Evolutionary conservation across 2,797 vertebrate genomes (phyloP), one percentile per base, ranked within the genome.

Genomic region (Tragelaphus eurycerus): DNA sequence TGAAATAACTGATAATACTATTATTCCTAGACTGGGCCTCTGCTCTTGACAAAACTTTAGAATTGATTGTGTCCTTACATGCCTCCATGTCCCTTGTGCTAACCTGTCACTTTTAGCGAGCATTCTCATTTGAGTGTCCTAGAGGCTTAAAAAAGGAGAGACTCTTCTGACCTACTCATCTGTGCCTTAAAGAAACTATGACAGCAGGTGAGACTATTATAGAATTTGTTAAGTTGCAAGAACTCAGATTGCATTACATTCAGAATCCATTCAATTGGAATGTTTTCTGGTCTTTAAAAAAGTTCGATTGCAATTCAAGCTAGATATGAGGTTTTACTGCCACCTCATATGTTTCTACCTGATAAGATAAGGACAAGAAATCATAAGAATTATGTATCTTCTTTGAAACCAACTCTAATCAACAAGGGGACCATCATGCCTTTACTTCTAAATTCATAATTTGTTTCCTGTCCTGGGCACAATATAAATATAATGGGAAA

Each of bases 361-460:
- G 94, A 96, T 96, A 96, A 96, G 96, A 96, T 97, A 89, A 95
- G 87, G 55, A 91, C 50, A 96, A 23, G 43, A 95, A 96, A 88
- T 95, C 92, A 76, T 92, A 93, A 81, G 76, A 98, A 92, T 76
- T 67, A 31, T 14, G 19, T 84, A 67, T 74, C 13, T 97, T 76
- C 97, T 89, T 86, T 86, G 85, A 93, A 96, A 93, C 76, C 94
- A 90, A 19, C 64, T 90, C 86, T 93, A 71, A 76, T 93, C 92
- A 94, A 88, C 97, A 93, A 79, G 1, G 43, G 52, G 46, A 71
- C 84, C 82, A 27, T 21, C 55, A 62, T 82, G 29, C 59, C 52
- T 97, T 94, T 3, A 3, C 78, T 76, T 97, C 82, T 86, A 90
- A 74, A 93, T 97, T 84, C 81, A 6, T 93, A 71, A 57, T 94